These are phyloP conservation scores for Dryobates pubescens DNA, from an alignment of 2,797 vertebrate genomes.

Conservation along the genomic window DNA sequence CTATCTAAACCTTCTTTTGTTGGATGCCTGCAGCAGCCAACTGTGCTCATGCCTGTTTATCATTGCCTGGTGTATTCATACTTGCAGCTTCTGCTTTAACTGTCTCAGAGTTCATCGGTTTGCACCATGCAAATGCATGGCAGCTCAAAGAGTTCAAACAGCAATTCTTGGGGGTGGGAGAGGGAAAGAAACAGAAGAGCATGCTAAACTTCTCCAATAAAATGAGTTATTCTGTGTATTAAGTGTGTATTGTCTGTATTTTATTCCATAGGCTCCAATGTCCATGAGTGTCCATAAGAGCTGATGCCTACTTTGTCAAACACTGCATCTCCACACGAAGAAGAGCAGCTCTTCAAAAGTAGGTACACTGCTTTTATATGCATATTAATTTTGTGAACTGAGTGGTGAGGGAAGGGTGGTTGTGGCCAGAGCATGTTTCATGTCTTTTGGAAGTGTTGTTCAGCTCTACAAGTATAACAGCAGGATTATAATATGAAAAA, in stretches of 20 bases:
- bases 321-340: neutral
- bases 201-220: neutral
- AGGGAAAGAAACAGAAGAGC: neutral
- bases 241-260: rapidly evolving
- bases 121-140: rapidly evolving
- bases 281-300: neutral
- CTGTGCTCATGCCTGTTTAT: rapidly evolving
- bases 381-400: neutral
- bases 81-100: neutral
- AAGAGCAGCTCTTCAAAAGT: neutral
- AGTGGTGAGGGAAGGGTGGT: neutral
- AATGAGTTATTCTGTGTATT: neutral
- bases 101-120: neutral
- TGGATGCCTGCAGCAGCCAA: neutral
- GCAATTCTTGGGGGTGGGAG: neutral
- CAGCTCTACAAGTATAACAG: neutral
- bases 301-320: neutral
- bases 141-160: neutral
- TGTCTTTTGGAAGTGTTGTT: neutral
- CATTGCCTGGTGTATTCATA: rapidly evolving
- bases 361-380: neutral
- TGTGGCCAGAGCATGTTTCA: neutral
- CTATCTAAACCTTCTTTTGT: neutral
- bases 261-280: neutral
- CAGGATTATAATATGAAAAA: neutral